Evolutionary conservation across 2,888 invertebrate species (phyloP), one percentile per base, ranked within the genome.

Genomic region (Phoronis australis): DNA sequence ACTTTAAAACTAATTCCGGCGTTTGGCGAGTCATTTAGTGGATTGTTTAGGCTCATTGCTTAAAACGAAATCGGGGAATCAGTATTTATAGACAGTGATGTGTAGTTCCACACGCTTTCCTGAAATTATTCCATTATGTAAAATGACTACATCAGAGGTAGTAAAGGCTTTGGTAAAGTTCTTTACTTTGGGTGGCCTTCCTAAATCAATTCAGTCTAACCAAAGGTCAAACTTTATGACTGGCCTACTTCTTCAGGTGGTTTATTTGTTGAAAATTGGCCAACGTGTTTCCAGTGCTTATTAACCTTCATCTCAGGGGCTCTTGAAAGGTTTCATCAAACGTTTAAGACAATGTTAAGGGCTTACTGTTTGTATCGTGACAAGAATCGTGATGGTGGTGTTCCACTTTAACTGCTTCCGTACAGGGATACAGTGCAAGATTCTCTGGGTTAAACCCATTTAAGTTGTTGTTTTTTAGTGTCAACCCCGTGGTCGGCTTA

Each of bases 51-150:
- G 55, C 20, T 53, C 57, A 3, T 21, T 57, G 6, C 51, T 51
- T 4, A 54, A 49, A 41, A 50, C 48, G 25, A 49, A 31, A 12
- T 23, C 37, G 5, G 51, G 55, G n/a, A 45, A 54, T 47, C 40
- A 56, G 31, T 56, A 51, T 35, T 39, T 57, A 21, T 41, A 51
- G n/a, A 56, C 51, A 24, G 48, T 54, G 24, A 54, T 54, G 49
- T 50, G 50, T 53, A 40, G 35, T 21, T 37, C 50, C 9, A 56
- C 55, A 9, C 25, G 45, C 4, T 63, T 59, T 43, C 56, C 54
- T 21, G 57, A 59, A 47, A 59, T 59, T 25, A 48, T n/a, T n/a
- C 62, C 61, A 20, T 42, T 60, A 21, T 55, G 56, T 39, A 53
- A 55, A 45, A 59, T 54, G 6, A 57, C 51, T 37, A 31, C 56